Base-by-base conservation (phyloP, 2,113 vertebrate species). In the Piprites chloris region DNA sequence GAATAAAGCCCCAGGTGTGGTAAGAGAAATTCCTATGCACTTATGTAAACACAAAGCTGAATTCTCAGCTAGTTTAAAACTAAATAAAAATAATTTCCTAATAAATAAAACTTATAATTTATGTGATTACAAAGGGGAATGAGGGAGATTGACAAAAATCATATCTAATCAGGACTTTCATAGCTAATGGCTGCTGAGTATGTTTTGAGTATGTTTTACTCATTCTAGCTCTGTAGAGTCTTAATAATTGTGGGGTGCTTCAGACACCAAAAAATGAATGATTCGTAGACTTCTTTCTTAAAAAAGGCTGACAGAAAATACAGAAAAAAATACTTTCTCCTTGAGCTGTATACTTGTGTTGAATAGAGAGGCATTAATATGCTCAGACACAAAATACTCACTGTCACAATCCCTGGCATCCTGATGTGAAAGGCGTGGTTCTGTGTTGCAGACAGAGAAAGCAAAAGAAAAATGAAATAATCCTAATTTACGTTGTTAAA, bases 1-100 rank as follows among this genome's bases (percentile, higher is more conserved):
- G 22, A 74, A 73, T 9, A 44, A 82, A 49, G 17, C 3, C 71
- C 76, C 37, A 28, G 12, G 14, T 0, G 0, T 28, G 9, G 49
- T n/a, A 6, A 80, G 12, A n/a, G 41, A 92, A 23, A 49, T 87
- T 69, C 15, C 8, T 10, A 47, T 2, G 2, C 11, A 47, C 8
- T 4, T 39, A 32, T 5, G 6, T 61, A 58, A 87, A 52, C 9
- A 62, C 12, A n/a, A 75, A 9, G 32, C 11, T 92, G 37, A 93
- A 81, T 87, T 96, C 87, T 93, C 52, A 93, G 26, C 26, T 53
- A 87, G 44, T 41, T 80, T 74, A 90, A 95, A 93, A 93, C 15
- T 16, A 89, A 84, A 66, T 66, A 41, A 55, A 86, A 85, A 81
- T 66, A 41, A 63, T 86, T 77, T 84, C 50, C 28, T 59, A 85